Base-by-base conservation (phyloP, 1,140 invertebrate genomes). In the Sycobia sp. region DNA sequence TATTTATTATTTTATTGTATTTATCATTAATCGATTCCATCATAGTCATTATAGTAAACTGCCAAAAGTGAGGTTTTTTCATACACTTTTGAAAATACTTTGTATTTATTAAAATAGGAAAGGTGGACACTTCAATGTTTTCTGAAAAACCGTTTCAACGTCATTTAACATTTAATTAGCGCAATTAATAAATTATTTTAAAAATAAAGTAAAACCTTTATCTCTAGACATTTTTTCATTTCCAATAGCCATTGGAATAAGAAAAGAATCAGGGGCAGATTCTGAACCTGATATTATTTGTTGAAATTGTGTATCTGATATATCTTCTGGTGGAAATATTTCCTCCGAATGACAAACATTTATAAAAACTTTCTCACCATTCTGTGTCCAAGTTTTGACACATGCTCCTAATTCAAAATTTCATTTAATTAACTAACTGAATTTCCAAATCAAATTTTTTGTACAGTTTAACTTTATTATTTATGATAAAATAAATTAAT, bases 241-340 rank as follows among this genome's bases (percentile, higher is more conserved):
- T 0, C 92, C 93, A 67, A 96, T 90, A 73, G 92, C 94, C 90
- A 96, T 92, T 2, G 94, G 94, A 43, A 96, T 87, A 51, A 89
- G 82, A 75, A 89, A 96, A 5, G 86, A 85, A n/a, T n/a, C n/a
- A 0, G 88, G 84, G 57, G 89, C 86, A 53, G 93, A 88, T 2
- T 89, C 88, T 2, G 2, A 0, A 18, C 94, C 71, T 2, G 9
- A 2, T 20, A 94, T 71, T 46, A 93, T 85, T 51, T 87, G 80
- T 50, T 89, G 73, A 1, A 96, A 79, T 72, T 93, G 85, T 65
- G 87, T 84, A 76, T 94, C 91, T 4, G 86, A 86, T 36, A 95
- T 87, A 68, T 96, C 91, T 72, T 89, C 84, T 3, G 94, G 92
- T 54, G 87, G 78, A 32, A 91, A 92, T 61, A 96, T 90, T 49